Conservation (phyloP, 2,797 vertebrate species). For the Morus bassanus region DNA sequence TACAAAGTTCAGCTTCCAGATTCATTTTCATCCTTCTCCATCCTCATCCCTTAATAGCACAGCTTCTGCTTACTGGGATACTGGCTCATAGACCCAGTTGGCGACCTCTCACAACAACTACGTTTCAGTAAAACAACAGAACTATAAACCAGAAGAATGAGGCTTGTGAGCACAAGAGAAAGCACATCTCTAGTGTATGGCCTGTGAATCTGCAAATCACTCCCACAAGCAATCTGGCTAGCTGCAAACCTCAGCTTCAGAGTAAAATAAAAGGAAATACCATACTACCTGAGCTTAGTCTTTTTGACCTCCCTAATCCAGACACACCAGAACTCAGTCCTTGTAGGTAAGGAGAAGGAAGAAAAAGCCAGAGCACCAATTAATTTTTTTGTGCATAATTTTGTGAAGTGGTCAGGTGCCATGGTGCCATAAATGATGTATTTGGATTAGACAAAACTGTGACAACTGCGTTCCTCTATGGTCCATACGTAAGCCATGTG, state of each 20-base stretch:
- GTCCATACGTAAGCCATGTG: neutral
- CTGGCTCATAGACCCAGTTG: neutral
- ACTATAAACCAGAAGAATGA: neutral
- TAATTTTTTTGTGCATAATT: neutral
- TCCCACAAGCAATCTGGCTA: neutral
- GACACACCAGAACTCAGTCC: neutral
- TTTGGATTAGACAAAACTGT: neutral
- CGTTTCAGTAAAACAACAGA: neutral
- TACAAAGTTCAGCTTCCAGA: neutral
- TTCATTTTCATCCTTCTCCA: neutral
- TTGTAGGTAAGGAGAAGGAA: neutral
- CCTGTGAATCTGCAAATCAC: neutral
- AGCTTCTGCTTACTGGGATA: neutral
- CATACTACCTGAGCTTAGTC: neutral
- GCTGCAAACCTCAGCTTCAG: neutral
- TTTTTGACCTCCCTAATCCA: neutral
- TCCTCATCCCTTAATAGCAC: neutral
- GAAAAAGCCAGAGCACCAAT: neutral
- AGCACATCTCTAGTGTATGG: neutral
- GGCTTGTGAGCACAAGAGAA: neutral
- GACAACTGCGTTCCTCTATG: neutral
- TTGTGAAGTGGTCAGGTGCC: neutral
- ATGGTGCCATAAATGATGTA: neutral
- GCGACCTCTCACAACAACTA: neutral
- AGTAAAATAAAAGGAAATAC: neutral